Base-by-base conservation (phyloP, 2,113 vertebrate genomes). In the Glaucomys volans region DNA sequence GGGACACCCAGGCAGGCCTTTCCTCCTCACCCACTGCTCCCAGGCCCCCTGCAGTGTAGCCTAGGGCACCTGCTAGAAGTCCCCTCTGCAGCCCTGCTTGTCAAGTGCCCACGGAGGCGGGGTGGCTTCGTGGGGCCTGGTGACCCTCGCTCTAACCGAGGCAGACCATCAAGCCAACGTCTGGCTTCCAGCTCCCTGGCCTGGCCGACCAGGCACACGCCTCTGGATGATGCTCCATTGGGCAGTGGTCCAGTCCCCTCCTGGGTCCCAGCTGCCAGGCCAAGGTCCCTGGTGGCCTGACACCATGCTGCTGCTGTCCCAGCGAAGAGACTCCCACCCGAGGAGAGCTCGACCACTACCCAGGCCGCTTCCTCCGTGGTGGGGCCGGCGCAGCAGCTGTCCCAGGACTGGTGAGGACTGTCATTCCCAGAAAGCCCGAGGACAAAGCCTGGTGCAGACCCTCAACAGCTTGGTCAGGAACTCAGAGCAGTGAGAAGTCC, bases 391-490 rank as follows among this genome's bases (percentile, higher is more conserved):
- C n/a, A 35, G 54, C 5, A 4, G 5, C 42, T 8, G 4, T 5
- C 40, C 24, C 2, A 6, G 50, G 52, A 26, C 5, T 1, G 3
- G 22, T 35, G n/a, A 37, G 42, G 22, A 62, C 32, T 14, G 3
- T 18, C 14, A 24, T 1, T 3, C 24, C 4, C 4, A 30, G 2
- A 47, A 87, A 81, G 20, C 13, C 13, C 24, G 22, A 40, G 59
- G 17, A 37, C 3, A 1, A n/a, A 0, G 5, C 24, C 35, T 30
- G 5, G 42, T 20, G 28, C 30, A 16, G n/a, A 37, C 22, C 16
- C 6, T 0, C 2, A 16, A n/a, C 26, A 4, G 44, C 37, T 57
- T 6, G n/a, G 17, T 14, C 17, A 16, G 5, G 5, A 37, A n/a
- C n/a, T 8, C 0, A 2, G 14, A 35, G 59, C 44, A 44, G 13